Evolutionary conservation across 2,888 invertebrate genomes (phyloP).

Genomic region (Tribolium freemani): DNA sequence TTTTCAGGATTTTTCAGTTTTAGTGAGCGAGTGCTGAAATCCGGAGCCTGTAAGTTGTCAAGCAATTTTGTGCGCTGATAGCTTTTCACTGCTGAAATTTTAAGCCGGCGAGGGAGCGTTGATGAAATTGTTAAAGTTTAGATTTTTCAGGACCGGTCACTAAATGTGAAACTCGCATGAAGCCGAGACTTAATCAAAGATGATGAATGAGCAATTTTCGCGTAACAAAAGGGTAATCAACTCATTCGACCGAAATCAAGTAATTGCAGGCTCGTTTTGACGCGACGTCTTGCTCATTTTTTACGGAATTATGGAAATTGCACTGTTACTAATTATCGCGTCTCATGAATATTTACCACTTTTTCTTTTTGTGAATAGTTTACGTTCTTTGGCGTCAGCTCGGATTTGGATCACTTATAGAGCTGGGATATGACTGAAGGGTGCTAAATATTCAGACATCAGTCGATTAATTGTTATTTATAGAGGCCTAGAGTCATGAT

Average conservation of each 20-base stretch:
- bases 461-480: conserved; percentile 26
- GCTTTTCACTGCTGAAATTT: neutral
- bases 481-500: conserved; percentile 17
- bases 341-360: neutral
- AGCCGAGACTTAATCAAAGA: neutral
- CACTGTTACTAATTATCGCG: neutral
- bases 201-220: neutral
- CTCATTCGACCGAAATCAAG: neutral
- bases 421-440: neutral
- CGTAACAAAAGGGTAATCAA: neutral
- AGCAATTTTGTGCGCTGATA: neutral
- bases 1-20: conserved; percentile 28
- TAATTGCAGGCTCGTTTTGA: neutral
- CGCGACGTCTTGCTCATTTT: neutral
- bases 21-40: neutral
- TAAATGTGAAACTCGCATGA: neutral
- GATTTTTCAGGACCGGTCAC: too few species aligned
- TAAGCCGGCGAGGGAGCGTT: too few species aligned
- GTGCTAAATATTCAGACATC: conserved; percentile 10
- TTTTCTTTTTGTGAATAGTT: neutral
- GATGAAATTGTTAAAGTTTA: too few species aligned
- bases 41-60: neutral
- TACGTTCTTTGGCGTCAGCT: neutral
- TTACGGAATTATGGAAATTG: neutral
- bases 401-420: neutral